Conservation (phyloP, 2,888 invertebrate species). For the Limulus polyphemus region DNA sequence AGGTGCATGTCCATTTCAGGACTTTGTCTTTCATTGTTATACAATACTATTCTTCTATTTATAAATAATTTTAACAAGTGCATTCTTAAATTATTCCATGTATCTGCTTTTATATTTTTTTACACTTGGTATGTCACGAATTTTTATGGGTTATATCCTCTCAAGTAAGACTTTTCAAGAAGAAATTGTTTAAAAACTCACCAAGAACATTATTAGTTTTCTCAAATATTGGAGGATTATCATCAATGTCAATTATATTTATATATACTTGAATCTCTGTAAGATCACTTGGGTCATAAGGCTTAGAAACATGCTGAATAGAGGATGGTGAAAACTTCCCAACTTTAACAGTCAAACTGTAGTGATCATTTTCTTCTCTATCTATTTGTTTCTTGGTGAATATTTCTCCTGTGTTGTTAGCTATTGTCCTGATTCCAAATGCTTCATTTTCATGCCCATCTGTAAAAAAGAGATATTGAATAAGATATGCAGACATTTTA, state of each 20-base stretch:
- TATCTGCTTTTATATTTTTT: too few relatives aligned
- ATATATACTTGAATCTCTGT: constrained; percentile 47
- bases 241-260: constrained; percentile 56
- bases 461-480: constrained; percentile 30
- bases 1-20: too few relatives aligned
- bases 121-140: too few relatives aligned
- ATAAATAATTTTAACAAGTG: too few relatives aligned
- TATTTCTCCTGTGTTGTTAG: constrained; percentile 52
- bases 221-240: constrained; percentile 56
- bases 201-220: constrained; percentile 51
- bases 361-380: constrained; percentile 48
- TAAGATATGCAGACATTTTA: too few relatives aligned
- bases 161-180: too few relatives aligned
- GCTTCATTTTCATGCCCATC: constrained; percentile 56
- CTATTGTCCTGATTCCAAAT: constrained; percentile 49
- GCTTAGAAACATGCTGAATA: constrained; percentile 19
- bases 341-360: constrained; percentile 50
- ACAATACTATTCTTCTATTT: too few relatives aligned
- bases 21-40: too few relatives aligned
- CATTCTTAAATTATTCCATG: too few relatives aligned
- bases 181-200: constrained; percentile 21
- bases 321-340: constrained; percentile 16
- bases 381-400: constrained; percentile 51
- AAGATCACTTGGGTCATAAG: constrained; percentile 51
- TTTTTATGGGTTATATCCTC: too few relatives aligned